phyloP scores from a whole-genome alignment of 2,888 invertebrate species.

The Rhamnusium bicolor region DNA sequence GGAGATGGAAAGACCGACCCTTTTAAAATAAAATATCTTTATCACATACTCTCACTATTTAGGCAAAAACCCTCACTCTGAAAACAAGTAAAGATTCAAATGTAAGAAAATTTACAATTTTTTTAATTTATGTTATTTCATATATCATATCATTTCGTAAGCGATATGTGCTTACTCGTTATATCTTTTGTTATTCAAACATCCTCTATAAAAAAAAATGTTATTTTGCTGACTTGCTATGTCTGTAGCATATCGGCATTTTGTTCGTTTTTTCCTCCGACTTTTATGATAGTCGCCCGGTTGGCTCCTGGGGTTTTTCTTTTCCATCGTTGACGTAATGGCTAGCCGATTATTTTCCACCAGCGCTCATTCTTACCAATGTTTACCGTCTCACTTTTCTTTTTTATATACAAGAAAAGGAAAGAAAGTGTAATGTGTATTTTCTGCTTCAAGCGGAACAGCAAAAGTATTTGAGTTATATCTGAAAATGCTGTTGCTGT shows the following conservation, averaged over 20 bases:
- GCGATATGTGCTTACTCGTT: not conserved
- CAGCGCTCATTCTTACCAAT: slow-evolving; percentile 29
- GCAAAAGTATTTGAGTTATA: slow-evolving; percentile 57
- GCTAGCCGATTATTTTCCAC: slow-evolving; percentile 49
- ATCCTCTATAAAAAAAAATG: slow-evolving; percentile 56
- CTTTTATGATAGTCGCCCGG: slow-evolving; percentile 65
- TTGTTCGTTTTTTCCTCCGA: slow-evolving; percentile 61
- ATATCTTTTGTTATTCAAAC: not conserved
- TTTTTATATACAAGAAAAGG: slow-evolving; percentile 17
- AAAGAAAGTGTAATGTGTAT: slow-evolving; percentile 29
- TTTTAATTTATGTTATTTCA: too few species aligned
- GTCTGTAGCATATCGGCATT: slow-evolving; percentile 62
- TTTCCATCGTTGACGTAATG: slow-evolving; percentile 44
- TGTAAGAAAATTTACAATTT: too few species aligned
- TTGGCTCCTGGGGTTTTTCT: slow-evolving; percentile 61
- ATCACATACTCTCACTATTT: too few species aligned
- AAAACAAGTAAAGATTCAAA: too few species aligned
- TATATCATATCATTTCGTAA: not conserved
- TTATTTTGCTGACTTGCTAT: slow-evolving; percentile 63
- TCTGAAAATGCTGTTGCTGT: slow-evolving; percentile 52
- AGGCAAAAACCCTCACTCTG: too few species aligned
- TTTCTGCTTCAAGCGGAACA: slow-evolving; percentile 34
- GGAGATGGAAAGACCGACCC: too few species aligned
- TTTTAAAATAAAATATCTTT: too few species aligned
- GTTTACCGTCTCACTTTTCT: slow-evolving; percentile 22